Conservation (phyloP, 2,797 vertebrate genomes). For the Argyrosomus regius region DNA sequence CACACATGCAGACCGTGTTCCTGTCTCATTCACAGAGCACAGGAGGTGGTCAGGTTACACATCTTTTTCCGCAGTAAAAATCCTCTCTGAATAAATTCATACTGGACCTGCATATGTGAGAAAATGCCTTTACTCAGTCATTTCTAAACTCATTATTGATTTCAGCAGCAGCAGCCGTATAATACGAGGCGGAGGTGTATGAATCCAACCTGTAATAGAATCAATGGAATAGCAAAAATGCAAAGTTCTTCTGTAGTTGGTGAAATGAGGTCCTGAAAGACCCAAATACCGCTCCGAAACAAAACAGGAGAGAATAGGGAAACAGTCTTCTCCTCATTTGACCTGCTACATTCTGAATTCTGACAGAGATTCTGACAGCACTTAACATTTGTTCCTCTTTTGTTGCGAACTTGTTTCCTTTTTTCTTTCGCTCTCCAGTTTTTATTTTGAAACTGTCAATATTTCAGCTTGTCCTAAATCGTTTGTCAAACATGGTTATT, state of each 20-base stretch:
- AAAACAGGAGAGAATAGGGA: not conserved
- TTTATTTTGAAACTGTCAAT: constrained; percentile 38
- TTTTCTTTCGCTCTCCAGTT: constrained; percentile 3
- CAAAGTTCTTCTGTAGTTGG: not conserved
- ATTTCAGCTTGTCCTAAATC: constrained; percentile 37
- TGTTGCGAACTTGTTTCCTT: constrained; percentile 14
- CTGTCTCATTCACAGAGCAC: constrained; percentile 37
- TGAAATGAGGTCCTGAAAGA: not conserved
- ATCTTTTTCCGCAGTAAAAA: constrained; percentile 23
- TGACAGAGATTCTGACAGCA: constrained; percentile 30
- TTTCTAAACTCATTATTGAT: constrained; percentile 8
- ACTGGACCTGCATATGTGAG: constrained; percentile 18
- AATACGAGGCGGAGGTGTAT: not conserved
- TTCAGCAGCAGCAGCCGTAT: constrained; percentile 12
- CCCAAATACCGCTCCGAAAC: not conserved
- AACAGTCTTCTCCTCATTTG: constrained; percentile 8
- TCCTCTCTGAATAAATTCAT: constrained; percentile 40
- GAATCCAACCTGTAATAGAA: not conserved
- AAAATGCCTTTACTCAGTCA: constrained; percentile 34
- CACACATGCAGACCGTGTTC: constrained; percentile 30
- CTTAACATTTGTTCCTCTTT: constrained; percentile 27
- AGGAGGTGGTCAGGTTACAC: constrained; percentile 40
- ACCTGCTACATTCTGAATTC: constrained; percentile 15
- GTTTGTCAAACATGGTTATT: constrained; percentile 48
- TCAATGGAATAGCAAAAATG: not conserved